Conservation (phyloP, 2,113 vertebrate genomes). For the Elanus axillaris region DNA sequence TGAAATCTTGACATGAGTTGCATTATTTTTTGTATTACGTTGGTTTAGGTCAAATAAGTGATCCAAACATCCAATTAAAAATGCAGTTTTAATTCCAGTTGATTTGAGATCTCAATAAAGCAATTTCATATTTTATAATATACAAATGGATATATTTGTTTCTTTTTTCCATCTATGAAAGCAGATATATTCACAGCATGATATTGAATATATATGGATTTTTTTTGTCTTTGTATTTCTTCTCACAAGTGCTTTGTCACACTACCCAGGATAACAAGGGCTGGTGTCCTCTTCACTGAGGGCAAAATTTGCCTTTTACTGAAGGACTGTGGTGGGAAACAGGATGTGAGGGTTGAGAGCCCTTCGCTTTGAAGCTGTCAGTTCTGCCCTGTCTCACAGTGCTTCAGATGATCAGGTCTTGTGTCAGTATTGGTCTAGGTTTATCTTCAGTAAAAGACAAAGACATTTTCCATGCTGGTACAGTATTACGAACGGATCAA, state of each 20-base stretch:
- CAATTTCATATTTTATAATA: background rate
- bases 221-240: background rate
- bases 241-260: background rate
- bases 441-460: background rate
- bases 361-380: background rate
- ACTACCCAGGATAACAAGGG: background rate
- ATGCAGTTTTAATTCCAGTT: background rate
- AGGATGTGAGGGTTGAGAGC: background rate
- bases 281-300: background rate
- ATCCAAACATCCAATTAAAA: background rate
- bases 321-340: background rate
- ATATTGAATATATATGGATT: background rate
- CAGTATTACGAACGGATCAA: background rate
- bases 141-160: background rate
- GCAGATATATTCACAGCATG: background rate
- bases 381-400: background rate
- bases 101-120: background rate
- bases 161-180: background rate
- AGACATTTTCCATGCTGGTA: background rate
- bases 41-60: background rate
- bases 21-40: slow-evolving; percentile 7
- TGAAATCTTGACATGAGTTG: background rate
- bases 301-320: background rate
- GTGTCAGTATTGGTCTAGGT: background rate
- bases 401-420: background rate